These are phyloP conservation scores for Andricus curvator DNA, from an alignment of 2,888 invertebrate genomes.

Conservation along the genomic window DNA sequence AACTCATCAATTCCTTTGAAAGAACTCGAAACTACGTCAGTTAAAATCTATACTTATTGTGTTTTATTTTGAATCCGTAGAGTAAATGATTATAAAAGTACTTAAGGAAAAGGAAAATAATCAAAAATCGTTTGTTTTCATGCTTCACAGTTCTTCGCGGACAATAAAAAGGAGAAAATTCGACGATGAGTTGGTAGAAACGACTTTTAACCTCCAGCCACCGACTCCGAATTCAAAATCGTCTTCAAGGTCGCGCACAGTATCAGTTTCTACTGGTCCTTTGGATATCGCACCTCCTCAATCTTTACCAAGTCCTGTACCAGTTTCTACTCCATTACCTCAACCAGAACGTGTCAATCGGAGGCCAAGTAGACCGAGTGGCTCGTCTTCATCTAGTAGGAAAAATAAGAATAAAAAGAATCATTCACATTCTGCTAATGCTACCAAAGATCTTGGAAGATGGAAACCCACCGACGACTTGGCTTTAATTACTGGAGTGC, in stretches of 20 bases:
- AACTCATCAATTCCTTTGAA: too few relatives aligned
- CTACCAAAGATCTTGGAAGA: slow-evolving; percentile 91
- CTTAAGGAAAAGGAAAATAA: neutral
- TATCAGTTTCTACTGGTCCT: slow-evolving; percentile 67
- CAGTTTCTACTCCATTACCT: slow-evolving; percentile 63
- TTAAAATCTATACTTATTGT: too few relatives aligned
- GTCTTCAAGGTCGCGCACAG: slow-evolving; percentile 70
- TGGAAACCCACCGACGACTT: slow-evolving; percentile 99
- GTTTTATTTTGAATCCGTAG: too few relatives aligned
- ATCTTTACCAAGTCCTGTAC: slow-evolving; percentile 67
- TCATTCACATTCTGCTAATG: slow-evolving; percentile 83
- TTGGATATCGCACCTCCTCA: slow-evolving; percentile 69
- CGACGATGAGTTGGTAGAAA: slow-evolving; percentile 97
- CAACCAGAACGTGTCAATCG: slow-evolving; percentile 71
- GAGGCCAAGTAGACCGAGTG: slow-evolving; percentile 71
- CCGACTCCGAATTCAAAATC: slow-evolving; percentile 72
- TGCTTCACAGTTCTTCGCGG: slow-evolving; percentile 87
- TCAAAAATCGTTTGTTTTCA: neutral
- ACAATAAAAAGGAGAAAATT: slow-evolving; percentile 97
- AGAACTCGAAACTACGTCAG: too few relatives aligned
- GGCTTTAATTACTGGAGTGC: slow-evolving; percentile 94
- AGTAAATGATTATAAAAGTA: neutral
- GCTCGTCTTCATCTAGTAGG: slow-evolving; percentile 69
- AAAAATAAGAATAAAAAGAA: slow-evolving; percentile 81
- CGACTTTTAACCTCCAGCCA: slow-evolving; percentile 76